Percentiles rank a stretch among this genome's conserved stretches.
Evolutionary conservation across 1,140 invertebrate species (phyloP).

Genomic region (Potamilus streckersoni): DNA sequence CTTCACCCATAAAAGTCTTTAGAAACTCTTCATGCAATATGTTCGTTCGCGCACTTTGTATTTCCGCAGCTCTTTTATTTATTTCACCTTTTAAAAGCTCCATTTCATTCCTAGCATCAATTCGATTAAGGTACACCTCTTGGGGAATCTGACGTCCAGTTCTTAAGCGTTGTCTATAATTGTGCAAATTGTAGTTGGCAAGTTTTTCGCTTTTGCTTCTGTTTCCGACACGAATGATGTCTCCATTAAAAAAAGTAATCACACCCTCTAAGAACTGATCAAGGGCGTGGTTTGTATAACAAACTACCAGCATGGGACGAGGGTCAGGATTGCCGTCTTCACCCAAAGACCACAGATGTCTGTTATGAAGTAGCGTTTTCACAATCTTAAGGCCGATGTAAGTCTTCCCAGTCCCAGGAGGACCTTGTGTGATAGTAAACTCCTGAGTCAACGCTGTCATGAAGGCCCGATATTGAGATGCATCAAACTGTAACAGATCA

Average conservation of each 20-base stretch:
- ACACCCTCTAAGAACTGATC: slow-evolving; percentile 86
- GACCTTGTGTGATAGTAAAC: slow-evolving; percentile 78
- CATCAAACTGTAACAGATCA: slow-evolving; percentile 61
- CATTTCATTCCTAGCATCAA: slow-evolving; percentile 31
- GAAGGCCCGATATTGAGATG: slow-evolving; percentile 69
- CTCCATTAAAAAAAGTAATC: slow-evolving; percentile 42
- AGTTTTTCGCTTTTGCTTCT: slow-evolving; percentile 73
- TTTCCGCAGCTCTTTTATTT: slow-evolving; percentile 33
- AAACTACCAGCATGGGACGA: slow-evolving; percentile 80
- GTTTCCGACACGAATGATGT: slow-evolving; percentile 79
- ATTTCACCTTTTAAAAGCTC: slow-evolving; percentile 36
- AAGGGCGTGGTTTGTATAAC: slow-evolving; percentile 88
- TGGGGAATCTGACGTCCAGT: slow-evolving; percentile 29
- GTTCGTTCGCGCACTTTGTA: slow-evolving; percentile 40
- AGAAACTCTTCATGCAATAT: slow-evolving; percentile 47
- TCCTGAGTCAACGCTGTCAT: slow-evolving; percentile 67
- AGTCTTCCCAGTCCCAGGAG: slow-evolving; percentile 63
- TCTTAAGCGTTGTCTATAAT: slow-evolving; percentile 35
- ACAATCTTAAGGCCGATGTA: slow-evolving; percentile 65
- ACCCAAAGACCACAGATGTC: slow-evolving; percentile 43
- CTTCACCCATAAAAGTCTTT: slow-evolving; percentile 31
- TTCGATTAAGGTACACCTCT: slow-evolving; percentile 30
- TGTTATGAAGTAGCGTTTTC: slow-evolving; percentile 61
- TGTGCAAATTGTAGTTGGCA: slow-evolving; percentile 34
- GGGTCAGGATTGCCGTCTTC: slow-evolving; percentile 22